Evolutionary conservation across 1,140 invertebrate species (phyloP).

Genomic region (Spodoptera frugiperda): DNA sequence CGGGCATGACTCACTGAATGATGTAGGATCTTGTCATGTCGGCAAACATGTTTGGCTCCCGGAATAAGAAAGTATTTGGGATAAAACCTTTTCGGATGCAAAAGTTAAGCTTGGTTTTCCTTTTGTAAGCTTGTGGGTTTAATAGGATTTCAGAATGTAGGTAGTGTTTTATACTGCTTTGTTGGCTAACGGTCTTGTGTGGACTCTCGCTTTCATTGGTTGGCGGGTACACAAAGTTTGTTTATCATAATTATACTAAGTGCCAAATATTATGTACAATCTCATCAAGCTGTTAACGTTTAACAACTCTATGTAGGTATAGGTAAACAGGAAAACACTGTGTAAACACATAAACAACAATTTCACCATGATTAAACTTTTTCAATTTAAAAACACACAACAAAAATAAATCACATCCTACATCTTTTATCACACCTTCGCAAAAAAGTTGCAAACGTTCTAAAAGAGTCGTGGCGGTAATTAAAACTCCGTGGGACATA

Average conservation of each 20-base stretch:
- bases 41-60: constrained; percentile 21
- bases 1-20: constrained; percentile 40
- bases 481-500: constrained; percentile 9
- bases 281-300: too few relatives aligned
- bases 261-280: too few relatives aligned
- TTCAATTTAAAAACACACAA: too few relatives aligned
- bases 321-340: too few relatives aligned
- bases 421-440: too few relatives aligned
- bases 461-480: background rate
- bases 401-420: too few relatives aligned
- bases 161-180: background rate
- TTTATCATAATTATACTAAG: too few relatives aligned
- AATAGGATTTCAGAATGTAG: background rate
- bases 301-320: too few relatives aligned
- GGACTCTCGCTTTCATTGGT: too few relatives aligned
- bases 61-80: constrained; percentile 19
- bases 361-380: too few relatives aligned
- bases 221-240: too few relatives aligned
- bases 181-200: background rate
- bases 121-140: constrained; percentile 1
- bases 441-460: background rate
- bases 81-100: constrained; percentile 22
- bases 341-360: too few relatives aligned
- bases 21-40: constrained; percentile 37
- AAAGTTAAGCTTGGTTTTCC: constrained; percentile 12